Evolutionary conservation across 2,113 vertebrate species (phyloP), one percentile per base, ranked within the genome.

Genomic region (Varanus komodoensis): DNA sequence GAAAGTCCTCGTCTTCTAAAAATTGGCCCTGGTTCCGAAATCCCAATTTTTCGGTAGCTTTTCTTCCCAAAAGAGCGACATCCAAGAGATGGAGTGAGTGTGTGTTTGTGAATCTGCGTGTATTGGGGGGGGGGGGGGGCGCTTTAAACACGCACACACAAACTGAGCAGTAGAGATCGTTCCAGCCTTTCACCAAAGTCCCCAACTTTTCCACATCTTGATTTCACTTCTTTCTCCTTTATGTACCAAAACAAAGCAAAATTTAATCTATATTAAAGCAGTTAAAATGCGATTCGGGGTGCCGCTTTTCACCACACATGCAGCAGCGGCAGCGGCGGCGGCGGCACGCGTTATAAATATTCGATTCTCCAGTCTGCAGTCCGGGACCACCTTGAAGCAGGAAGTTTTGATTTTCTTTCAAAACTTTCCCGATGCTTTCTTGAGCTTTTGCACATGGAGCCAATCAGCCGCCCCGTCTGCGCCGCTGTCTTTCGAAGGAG

Each of bases 321-420:
- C 19, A 19, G 61, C 61, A 64, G 21, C 44, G n/a, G 38, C 69
- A 73, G 69, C 29, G 32, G 52, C 52, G 44, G 61, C 3, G 15
- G 82, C 86, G 61, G 87, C 86, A 69, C 82, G 82, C 86, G 90
- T 88, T 85, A 85, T 32, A 81, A 91, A 91, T 81, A 50, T 81
- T 61, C 87, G 68, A 3, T 80, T 50, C 87, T 81, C 89, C 82
- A n/a, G 80, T 48, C 90, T 50, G 82, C 82, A 73, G 83, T 38
- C 90, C 82, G 50, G 90, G 90, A 91, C 90, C 90, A 91, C 90
- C 90, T 91, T 74, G 90, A 80, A 91, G 90, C 87, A 91, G 90
- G 87, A 89, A 91, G 90, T 91, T 88, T 91, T 91, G 90, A 80
- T 91, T 91, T 89, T 88, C 90, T 91, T 91, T 91, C 82, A 85